A percentile compares a stretch with the other conserved stretches of the same genome.
Conservation (phyloP, 2,888 invertebrate genomes). For the Lagria hirta region DNA sequence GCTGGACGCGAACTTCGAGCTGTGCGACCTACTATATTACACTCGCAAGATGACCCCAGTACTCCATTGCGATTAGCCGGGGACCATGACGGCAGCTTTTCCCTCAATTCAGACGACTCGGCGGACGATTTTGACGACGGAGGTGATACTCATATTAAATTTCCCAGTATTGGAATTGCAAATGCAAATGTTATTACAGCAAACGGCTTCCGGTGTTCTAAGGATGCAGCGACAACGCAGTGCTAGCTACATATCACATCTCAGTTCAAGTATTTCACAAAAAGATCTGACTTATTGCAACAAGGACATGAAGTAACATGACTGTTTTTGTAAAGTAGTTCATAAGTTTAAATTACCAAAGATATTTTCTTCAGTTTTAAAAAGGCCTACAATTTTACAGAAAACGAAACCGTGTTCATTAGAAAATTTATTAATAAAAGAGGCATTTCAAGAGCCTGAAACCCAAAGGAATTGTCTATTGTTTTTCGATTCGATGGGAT, state of each 20-base stretch:
- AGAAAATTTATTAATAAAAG: conserved; percentile 33
- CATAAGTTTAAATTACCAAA: conserved; percentile 51
- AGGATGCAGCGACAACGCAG: conserved; percentile 49
- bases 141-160: conserved; percentile 42
- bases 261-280: conserved; percentile 34
- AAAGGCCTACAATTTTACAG: conserved; percentile 26
- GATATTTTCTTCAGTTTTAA: conserved; percentile 39
- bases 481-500: conserved; percentile 36
- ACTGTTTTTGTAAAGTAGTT: conserved; percentile 39
- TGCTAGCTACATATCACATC: conserved; percentile 45
- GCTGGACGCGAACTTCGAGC: conserved; percentile 59
- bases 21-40: conserved; percentile 42
- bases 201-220: conserved; percentile 51
- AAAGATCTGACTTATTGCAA: conserved; percentile 41
- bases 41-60: conserved; percentile 48
- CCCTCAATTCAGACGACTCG: conserved; percentile 39
- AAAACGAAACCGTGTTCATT: conserved; percentile 41
- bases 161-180: conserved; percentile 46
- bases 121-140: conserved; percentile 39
- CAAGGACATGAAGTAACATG: conserved; percentile 31
- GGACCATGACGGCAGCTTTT: conserved; percentile 42
- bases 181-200: conserved; percentile 45
- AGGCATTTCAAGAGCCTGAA: conserved; percentile 32
- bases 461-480: conserved; percentile 38
- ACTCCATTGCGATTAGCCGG: conserved; percentile 47